phyloP scores from a whole-genome alignment of 1,140 invertebrate species.

The Leptinotarsa undecemlineata region DNA sequence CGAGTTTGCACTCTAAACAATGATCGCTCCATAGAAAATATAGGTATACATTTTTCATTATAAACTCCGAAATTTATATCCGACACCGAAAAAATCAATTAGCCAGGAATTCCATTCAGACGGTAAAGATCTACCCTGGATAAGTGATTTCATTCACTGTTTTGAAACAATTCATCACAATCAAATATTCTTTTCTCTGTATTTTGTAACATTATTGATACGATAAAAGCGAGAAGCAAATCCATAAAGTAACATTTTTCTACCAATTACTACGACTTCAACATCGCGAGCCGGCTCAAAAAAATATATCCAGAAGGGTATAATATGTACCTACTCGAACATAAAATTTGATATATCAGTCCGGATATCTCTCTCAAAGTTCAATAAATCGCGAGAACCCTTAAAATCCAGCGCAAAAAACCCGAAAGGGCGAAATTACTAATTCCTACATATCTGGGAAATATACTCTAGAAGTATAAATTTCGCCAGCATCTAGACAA shows the following conservation, averaged over 20 bases:
- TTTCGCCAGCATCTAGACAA: slow-evolving; percentile 11
- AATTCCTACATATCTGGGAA: slow-evolving; percentile 20
- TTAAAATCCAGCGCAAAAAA: slow-evolving; percentile 20
- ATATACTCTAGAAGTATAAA: slow-evolving; percentile 16
- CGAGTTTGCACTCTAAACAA: too few species aligned
- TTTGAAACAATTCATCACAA: too few species aligned
- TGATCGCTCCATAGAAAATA: too few species aligned
- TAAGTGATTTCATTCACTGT: too few species aligned
- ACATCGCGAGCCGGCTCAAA: slow-evolving; percentile 1
- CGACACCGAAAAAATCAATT: slow-evolving; percentile 15
- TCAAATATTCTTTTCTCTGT: too few species aligned
- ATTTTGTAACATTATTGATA: too few species aligned
- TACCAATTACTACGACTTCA: slow-evolving; percentile 10
- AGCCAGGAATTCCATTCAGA: slow-evolving; percentile 16
- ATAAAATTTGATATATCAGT: slow-evolving; percentile 26
- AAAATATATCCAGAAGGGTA: slow-evolving; percentile 9
- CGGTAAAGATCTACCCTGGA: background rate
- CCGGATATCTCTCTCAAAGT: slow-evolving; percentile 19
- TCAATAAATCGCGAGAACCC: slow-evolving; percentile 25
- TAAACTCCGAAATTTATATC: slow-evolving; percentile 15
- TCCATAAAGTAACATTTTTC: background rate
- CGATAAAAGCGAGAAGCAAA: background rate
- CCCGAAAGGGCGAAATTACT: slow-evolving; percentile 21
- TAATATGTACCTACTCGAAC: slow-evolving; percentile 23
- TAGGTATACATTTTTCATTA: background rate